Conservation (phyloP, 2,113 vertebrate genomes). For the Muntiacus muntjak region DNA sequence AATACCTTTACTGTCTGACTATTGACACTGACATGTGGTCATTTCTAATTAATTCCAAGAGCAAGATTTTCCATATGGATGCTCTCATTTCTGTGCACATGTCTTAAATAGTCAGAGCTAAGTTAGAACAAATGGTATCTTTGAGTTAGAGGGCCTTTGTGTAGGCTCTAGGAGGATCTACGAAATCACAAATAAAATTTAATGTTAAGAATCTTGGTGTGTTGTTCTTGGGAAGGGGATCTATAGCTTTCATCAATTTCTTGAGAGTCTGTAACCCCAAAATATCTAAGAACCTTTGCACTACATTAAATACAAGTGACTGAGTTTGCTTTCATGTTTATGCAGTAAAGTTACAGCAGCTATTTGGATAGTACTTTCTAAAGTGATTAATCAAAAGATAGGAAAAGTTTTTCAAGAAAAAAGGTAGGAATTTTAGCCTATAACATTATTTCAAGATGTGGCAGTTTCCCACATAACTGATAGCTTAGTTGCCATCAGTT, state of each 20-base stretch:
- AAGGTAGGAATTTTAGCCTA: not conserved
- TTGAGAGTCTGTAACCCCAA: not conserved
- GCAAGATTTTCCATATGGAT: constrained; percentile 54
- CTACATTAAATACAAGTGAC: not conserved
- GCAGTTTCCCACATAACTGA: not conserved
- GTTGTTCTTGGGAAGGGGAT: not conserved
- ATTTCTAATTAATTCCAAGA: constrained; percentile 54
- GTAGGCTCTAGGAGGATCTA: not conserved
- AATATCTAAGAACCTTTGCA: not conserved
- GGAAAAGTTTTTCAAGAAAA: not conserved
- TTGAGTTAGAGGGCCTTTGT: not conserved
- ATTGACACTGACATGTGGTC: not conserved
- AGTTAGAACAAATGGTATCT: not conserved
- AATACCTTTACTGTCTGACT: constrained; percentile 57
- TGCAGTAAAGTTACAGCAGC: not conserved
- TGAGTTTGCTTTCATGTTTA: not conserved
- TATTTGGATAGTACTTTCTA: not conserved
- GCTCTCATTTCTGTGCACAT: constrained; percentile 19
- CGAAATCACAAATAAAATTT: not conserved
- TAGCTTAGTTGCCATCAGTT: not conserved
- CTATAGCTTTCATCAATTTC: not conserved
- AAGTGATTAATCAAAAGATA: not conserved
- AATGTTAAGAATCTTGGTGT: not conserved
- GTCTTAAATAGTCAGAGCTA: constrained; percentile 5
- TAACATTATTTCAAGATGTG: not conserved